Evolutionary conservation across 2,888 invertebrate genomes (phyloP), one percentile per base, ranked within the genome.

Genomic region (Lingula anatina): DNA sequence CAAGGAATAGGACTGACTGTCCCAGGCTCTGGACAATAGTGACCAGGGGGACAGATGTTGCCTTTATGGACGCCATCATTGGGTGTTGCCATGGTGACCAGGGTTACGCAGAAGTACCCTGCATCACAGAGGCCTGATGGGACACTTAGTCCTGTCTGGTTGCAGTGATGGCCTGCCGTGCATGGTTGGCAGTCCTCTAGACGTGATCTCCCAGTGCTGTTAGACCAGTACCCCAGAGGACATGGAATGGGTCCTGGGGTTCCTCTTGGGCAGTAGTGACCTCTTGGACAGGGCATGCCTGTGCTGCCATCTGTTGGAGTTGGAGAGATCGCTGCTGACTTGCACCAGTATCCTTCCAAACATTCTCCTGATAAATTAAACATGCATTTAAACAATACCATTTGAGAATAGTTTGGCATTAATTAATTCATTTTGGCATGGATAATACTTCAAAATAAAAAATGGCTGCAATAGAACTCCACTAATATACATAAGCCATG

Each of bases 141-240:
- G 41, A 57, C 44, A 7, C 53, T 60, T 46, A 70, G 54, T 25
- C 69, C 66, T 15, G 55, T 55, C 5, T 64, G 63, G 27, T 56
- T 64, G 55, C 73, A 73, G 56, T 69, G 71, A 26, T 44, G 71
- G 3, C 73, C 73, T 73, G 70, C 69, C 18, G 73, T 73, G 52
- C 73, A 73, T 24, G 61, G 57, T 48, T 55, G 58, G 47, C 73
- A 73, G 56, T 72, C 65, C 4, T 62, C 54, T 24, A 60, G 56
- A 42, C 67, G 62, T 12, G 63, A 64, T 46, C 69, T 71, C 24
- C 70, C 68, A 0, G 63, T 56, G 20, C 65, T 54, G 54, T 70
- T 70, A 43, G 70, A 68, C 57, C 65, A 73, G 25, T 71, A 70
- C 20, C 72, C 73, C 3, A 59, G 60, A n/a, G 68, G 71, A 44